Evolutionary conservation across 2,797 vertebrate species (phyloP).

Genomic region (Sebastes trivittatus): DNA sequence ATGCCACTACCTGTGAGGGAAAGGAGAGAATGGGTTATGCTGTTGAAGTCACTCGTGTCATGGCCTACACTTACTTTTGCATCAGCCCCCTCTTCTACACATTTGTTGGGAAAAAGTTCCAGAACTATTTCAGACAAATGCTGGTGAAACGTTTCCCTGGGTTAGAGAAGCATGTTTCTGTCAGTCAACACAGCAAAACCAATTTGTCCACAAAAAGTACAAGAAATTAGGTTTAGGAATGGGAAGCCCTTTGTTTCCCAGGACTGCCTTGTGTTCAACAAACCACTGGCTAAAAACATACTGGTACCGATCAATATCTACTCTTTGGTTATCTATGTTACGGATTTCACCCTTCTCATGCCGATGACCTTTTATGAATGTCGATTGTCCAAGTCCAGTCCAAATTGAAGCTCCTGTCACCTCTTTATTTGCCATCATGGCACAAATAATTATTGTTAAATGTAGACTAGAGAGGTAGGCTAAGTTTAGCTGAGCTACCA

Average conservation of each 20-base stretch:
- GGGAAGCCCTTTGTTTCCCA: neutral
- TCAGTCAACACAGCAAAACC: constrained; percentile 35
- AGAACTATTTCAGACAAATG: constrained; percentile 72
- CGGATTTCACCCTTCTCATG: too few species aligned
- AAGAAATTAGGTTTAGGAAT: constrained; percentile 1
- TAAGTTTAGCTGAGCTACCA: too few species aligned
- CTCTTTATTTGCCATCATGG: neutral
- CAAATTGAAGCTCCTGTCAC: neutral
- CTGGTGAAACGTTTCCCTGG: constrained; percentile 58
- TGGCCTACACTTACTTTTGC: constrained; percentile 83
- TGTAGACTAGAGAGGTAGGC: too few species aligned
- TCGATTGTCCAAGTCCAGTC: neutral
- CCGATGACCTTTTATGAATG: neutral
- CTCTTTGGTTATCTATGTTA: neutral
- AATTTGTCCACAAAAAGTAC: constrained; percentile 49
- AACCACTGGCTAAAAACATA: neutral
- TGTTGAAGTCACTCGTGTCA: constrained; percentile 63
- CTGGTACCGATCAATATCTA: neutral
- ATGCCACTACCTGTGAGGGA: fast-evolving
- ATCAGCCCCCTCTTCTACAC: constrained; percentile 85
- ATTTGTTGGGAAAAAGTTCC: constrained; percentile 85
- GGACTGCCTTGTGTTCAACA: neutral
- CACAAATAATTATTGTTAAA: too few species aligned
- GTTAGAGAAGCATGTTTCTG: constrained; percentile 44
- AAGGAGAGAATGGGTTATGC: neutral